Conservation (phyloP, 2,888 invertebrate species). For the Volucella zonaria region DNA sequence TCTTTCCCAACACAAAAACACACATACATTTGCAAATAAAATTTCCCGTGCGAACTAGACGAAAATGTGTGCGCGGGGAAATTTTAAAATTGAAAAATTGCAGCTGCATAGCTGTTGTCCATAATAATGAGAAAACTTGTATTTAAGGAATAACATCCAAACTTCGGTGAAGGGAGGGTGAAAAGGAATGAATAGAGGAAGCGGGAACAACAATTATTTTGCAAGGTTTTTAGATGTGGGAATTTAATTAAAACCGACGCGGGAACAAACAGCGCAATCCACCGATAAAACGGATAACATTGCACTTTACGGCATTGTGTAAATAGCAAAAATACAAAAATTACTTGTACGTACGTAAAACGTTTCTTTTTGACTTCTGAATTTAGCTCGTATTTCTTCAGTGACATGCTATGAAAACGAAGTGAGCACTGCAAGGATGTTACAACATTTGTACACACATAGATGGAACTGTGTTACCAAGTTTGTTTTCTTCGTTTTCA, state of each 20-base stretch:
- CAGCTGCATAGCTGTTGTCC: conserved; percentile 44
- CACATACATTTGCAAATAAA: neutral
- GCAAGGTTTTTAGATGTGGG: conserved; percentile 22
- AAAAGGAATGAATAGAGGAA: neutral
- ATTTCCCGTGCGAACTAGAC: neutral
- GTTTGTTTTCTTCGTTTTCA: too few relatives aligned
- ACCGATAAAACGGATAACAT: neutral
- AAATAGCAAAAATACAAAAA: neutral
- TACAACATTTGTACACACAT: too few relatives aligned
- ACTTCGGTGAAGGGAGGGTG: too few relatives aligned
- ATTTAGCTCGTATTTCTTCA: too few relatives aligned
- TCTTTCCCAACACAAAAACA: too few relatives aligned
- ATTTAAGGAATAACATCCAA: conserved; percentile 27
- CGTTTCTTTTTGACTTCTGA: too few relatives aligned
- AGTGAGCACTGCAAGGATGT: too few relatives aligned
- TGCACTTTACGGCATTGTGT: neutral
- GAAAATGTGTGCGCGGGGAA: neutral
- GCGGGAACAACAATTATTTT: conserved; percentile 27
- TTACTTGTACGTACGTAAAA: neutral
- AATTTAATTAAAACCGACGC: conserved; percentile 46
- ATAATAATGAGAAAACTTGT: conserved; percentile 47
- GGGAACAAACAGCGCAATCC: neutral
- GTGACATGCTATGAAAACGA: too few relatives aligned
- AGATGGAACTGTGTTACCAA: too few relatives aligned
- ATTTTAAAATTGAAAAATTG: conserved; percentile 44